Conservation (phyloP, 2,888 invertebrate genomes). For the Synanthedon myopaeformis region DNA sequence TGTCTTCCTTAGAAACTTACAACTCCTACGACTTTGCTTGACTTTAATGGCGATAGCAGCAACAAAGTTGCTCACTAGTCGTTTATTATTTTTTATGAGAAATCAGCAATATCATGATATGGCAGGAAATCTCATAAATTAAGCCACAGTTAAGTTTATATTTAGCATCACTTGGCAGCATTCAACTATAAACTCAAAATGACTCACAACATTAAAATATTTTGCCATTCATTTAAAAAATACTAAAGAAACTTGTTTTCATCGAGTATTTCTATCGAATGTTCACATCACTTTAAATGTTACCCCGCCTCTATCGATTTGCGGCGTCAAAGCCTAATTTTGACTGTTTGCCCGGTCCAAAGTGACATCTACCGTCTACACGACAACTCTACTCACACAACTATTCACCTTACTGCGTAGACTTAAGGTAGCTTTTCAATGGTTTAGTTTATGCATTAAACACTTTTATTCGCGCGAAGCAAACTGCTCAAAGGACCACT, state of each 20-base stretch:
- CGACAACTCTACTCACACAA: background rate
- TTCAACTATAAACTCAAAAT: too few species aligned
- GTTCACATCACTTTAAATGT: conserved; percentile 22
- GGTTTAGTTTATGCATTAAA: background rate
- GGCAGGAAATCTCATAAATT: too few species aligned
- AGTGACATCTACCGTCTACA: background rate
- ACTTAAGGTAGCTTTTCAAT: background rate
- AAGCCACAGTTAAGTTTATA: too few species aligned
- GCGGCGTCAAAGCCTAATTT: conserved; percentile 46
- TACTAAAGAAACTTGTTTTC: background rate
- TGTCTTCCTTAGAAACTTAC: too few species aligned
- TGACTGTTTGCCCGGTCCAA: conserved; percentile 32
- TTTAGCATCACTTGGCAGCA: too few species aligned
- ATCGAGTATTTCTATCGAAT: background rate
- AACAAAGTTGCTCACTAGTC: too few species aligned
- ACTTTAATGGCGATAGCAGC: too few species aligned
- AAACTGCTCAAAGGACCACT: background rate
- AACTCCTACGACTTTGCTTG: too few species aligned
- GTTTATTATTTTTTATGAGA: too few species aligned
- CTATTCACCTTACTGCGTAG: background rate
- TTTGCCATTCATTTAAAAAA: too few species aligned
- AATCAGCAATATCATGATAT: too few species aligned
- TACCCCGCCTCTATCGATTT: conserved; percentile 54
- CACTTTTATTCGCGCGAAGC: background rate
- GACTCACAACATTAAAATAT: too few species aligned